Base-by-base conservation (phyloP, 2,113 vertebrate species). In the Larimichthys polyactis region DNA sequence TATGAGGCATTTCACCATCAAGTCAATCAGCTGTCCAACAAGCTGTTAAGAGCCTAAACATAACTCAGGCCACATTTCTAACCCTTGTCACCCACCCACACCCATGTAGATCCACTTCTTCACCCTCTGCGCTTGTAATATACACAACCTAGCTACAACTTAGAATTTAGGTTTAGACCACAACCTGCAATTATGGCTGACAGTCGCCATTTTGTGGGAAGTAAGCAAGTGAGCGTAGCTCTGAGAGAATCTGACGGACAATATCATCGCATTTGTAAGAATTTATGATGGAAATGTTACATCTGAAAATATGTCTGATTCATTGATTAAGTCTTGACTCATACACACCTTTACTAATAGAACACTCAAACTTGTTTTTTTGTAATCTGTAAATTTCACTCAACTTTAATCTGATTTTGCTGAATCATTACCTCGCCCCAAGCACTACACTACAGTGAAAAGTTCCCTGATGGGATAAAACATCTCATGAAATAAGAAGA, bases 131-230 rank as follows among this genome's bases (percentile, higher is more conserved):
- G 73, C 72, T 19, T n/a, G 58, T 75, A 89, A 84, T 78, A 72
- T 78, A 90, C 76, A 82, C 63, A 79, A 59, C 65, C n/a, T 10
- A n/a, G 69, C 84, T 59, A 57, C 87, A 92, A 85, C 90, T 16
- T 91, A 90, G 86, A 87, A 90, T 93, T 91, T 89, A 49, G 85
- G 86, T 78, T 40, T 9, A 32, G 27, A 79, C 90, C 89, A 4
- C 81, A 91, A 82, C 80, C 55, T 88, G 72, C 68, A 91, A 94
- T 94, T 93, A 89, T 86, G 90, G 89, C 87, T 5, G 12, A 20
- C 75, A 60, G 84, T 77, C 81, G 32, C 78, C 80, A 72, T 81
- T 84, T 62, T 87, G 89, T 54, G 89, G 92, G 66, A 15, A 80
- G 64, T 49, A 60, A 74, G 72, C 75, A 82, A 86, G 69, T 52